Base-by-base conservation (phyloP, 2,113 vertebrate species). In the Acinonyx jubatus region DNA sequence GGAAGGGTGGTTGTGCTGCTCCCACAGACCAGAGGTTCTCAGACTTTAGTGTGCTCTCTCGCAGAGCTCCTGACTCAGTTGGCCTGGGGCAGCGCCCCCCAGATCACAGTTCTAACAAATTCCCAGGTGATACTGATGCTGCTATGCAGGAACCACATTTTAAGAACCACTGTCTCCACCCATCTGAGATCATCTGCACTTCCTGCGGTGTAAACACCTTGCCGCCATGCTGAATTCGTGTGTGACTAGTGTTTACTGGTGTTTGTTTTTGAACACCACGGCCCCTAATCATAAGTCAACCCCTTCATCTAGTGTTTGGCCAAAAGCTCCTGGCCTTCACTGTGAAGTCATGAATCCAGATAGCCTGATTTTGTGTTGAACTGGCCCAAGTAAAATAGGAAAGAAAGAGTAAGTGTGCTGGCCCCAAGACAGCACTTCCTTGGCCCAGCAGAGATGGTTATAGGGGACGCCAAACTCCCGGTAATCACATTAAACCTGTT, bases 271-370 rank as follows among this genome's bases (percentile, higher is more conserved):
- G 57, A 36, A 27, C 5, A 80, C 50, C 41, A 45, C 31, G 36
- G 81, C 50, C 33, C 79, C 65, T 92, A 89, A 92, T 90, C 87
- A 69, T 38, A 93, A 84, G 48, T 65, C 83, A 97, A 78, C 68
- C 82, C 73, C 87, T 95, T 94, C 91, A 80, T 95, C 96, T 88
- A 83, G 83, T 92, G 89, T 52, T 94, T 66, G 68, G 11, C 61
- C 68, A 48, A 68, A 81, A 83, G 82, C 41, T 79, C 55, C 27
- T 50, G 68, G 83, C 83, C 71, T 96, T 95, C 29, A 3, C 65
- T 76, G 68, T 66, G 38, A 73, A 1, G 83, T 80, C 48, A 50
- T 12, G 27, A 63, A 81, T 80, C 41, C 45, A 82, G 79, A 57
- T 0, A 88, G 73, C 71, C 82, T 36, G 69, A 74, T 0, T 69